Percentiles rank a stretch among this genome's conserved stretches.
Evolutionary conservation across 2,888 invertebrate genomes (phyloP).

Genomic region (Anoplius nigerrimus): DNA sequence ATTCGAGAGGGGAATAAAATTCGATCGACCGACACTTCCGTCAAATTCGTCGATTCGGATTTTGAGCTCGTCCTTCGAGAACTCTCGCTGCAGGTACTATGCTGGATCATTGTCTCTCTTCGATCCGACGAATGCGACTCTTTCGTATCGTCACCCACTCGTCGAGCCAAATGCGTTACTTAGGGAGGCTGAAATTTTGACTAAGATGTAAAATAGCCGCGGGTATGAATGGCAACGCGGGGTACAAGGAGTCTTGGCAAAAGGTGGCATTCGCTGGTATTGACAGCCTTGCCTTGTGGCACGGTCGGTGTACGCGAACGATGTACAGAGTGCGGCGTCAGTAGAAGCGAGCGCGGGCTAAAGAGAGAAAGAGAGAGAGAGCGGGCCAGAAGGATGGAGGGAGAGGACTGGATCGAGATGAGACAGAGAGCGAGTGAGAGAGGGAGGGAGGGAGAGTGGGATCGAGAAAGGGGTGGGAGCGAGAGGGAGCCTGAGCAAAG

Average conservation of each 20-base stretch:
- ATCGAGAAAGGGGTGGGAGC: neutral
- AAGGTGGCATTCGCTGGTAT: conserved; percentile 52
- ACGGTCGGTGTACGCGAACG: conserved; percentile 12
- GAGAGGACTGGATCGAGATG: neutral
- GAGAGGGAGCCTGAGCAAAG: conserved; percentile 32
- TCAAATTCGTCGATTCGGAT: too few species aligned
- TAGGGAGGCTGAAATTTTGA: too few species aligned
- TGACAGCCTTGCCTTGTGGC: conserved; percentile 48
- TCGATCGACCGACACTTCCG: too few species aligned
- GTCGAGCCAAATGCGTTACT: too few species aligned
- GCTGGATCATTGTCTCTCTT: too few species aligned
- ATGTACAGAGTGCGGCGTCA: neutral
- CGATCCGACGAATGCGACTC: too few species aligned
- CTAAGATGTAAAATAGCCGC: too few species aligned
- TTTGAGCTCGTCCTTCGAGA: too few species aligned
- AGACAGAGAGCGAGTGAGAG: neutral
- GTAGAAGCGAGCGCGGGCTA: neutral
- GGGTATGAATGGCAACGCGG: too few species aligned
- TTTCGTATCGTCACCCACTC: too few species aligned
- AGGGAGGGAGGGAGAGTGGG: neutral
- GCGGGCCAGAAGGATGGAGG: too few species aligned
- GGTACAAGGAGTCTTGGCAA: neutral
- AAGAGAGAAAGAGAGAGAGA: neutral
- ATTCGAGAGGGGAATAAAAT: neutral
- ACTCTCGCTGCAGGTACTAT: too few species aligned